These are phyloP conservation scores for Nematostella vectensis DNA, from an alignment of 92 coral and sea anemone species.

Conservation along the genomic window DNA sequence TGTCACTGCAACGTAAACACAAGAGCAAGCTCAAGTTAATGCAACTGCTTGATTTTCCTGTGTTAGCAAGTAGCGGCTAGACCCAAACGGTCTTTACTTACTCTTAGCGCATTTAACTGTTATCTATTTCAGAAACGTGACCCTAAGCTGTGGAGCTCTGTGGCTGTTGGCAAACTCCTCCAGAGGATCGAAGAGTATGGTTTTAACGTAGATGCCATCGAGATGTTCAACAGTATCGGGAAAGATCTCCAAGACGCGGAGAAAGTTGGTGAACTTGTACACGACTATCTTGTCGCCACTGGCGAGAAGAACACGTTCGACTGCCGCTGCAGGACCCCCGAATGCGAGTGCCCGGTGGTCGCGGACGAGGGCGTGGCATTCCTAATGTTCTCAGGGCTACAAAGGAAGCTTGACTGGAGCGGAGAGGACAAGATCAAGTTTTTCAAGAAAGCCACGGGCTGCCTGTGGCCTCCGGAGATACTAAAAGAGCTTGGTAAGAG, in stretches of 20 bases:
- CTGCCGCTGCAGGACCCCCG: conserved; percentile 76
- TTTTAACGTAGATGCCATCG: conserved; percentile 76
- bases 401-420: conserved; percentile 79
- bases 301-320: conserved; percentile 84
- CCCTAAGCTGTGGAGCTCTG: conserved; percentile 56
- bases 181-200: conserved; percentile 75
- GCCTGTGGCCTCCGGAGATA: conserved; percentile 62
- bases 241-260: conserved; percentile 65
- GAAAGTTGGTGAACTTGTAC: conserved; percentile 63
- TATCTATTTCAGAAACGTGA: too few relatives aligned
- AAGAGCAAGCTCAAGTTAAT: too few relatives aligned
- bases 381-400: conserved; percentile 81
- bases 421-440: conserved; percentile 67
- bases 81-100: too few relatives aligned
- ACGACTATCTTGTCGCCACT: conserved; percentile 64
- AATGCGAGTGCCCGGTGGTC: conserved; percentile 79
- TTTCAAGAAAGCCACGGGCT: conserved; percentile 74
- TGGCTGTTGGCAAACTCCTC: conserved; percentile 63
- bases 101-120: too few relatives aligned
- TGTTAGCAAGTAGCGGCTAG: too few relatives aligned
- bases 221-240: conserved; percentile 74
- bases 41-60: too few relatives aligned
- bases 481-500: conserved; percentile 67
- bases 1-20: too few relatives aligned
- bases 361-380: conserved; percentile 95